Evolutionary conservation across 2,888 invertebrate species (phyloP).

Genomic region (Agrypnus murinus): DNA sequence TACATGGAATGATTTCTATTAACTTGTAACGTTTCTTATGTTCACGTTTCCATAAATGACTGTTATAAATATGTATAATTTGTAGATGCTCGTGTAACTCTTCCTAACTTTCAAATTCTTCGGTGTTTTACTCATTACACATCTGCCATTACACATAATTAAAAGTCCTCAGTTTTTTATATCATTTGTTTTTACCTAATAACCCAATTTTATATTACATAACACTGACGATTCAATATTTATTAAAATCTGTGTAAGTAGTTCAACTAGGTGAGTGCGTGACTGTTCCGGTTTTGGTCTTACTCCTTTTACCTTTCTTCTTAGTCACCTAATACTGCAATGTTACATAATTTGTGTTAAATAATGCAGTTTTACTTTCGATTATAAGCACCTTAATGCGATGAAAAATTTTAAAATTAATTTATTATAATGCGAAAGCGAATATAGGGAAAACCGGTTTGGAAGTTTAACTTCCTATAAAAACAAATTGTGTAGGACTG

Average conservation of each 20-base stretch:
- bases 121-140: no score
- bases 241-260: background rate
- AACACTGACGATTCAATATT: no score
- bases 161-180: no score
- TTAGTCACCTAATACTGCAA: background rate
- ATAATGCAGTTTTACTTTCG: slow-evolving; percentile 14
- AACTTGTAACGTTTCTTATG: no score
- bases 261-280: background rate
- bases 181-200: background rate
- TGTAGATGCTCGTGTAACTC: no score
- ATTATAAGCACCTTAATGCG: background rate
- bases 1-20: no score
- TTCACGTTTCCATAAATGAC: no score
- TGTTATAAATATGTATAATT: no score
- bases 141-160: no score
- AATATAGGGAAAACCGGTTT: slow-evolving; percentile 7
- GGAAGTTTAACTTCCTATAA: background rate
- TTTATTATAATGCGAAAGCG: background rate
- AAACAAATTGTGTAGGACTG: background rate
- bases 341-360: slow-evolving; percentile 3
- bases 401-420: background rate
- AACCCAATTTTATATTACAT: slow-evolving; percentile 12
- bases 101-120: no score
- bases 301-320: slow-evolving; percentile 32
- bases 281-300: slow-evolving; percentile 28